A percentile compares a stretch with the other conserved stretches of the same genome.
phyloP scores from a whole-genome alignment of 2,797 vertebrate species.

The Xenentodon cancila region DNA sequence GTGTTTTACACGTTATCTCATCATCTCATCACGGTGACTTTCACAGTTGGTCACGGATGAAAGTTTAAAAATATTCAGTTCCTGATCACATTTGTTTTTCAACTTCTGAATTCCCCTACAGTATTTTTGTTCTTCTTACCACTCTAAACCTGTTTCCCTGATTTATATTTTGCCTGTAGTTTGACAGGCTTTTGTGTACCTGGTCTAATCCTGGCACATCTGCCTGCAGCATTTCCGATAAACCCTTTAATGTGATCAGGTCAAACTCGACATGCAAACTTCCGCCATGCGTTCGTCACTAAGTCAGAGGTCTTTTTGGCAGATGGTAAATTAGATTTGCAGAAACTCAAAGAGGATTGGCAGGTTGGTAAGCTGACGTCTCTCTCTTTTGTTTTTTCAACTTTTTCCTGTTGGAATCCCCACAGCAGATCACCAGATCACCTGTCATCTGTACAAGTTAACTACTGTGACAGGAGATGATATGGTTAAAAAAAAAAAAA shows the following conservation, averaged over 20 bases:
- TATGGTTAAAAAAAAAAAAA: no score
- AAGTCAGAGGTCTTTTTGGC: not conserved
- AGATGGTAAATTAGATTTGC: not conserved
- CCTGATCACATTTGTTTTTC: not conserved
- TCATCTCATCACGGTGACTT: not conserved
- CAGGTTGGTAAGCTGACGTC: not conserved
- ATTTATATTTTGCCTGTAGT: not conserved
- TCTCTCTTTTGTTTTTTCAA: no score
- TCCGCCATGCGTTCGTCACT: not conserved
- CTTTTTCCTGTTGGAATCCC: no score
- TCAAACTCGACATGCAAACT: not conserved
- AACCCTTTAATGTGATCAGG: not conserved
- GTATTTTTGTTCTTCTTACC: not conserved
- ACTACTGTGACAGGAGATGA: no score
- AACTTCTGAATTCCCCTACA: not conserved
- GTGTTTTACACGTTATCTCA: not conserved
- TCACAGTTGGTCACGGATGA: not conserved
- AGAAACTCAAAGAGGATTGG: not conserved
- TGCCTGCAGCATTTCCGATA: slow-evolving; percentile 12
- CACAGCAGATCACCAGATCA: no score
- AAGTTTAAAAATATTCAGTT: not conserved
- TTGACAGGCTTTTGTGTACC: no score
- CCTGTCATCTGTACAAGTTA: no score
- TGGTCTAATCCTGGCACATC: not conserved
- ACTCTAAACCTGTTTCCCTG: not conserved